phyloP scores from a whole-genome alignment of 1,140 invertebrate genomes.

The Physella acuta region DNA sequence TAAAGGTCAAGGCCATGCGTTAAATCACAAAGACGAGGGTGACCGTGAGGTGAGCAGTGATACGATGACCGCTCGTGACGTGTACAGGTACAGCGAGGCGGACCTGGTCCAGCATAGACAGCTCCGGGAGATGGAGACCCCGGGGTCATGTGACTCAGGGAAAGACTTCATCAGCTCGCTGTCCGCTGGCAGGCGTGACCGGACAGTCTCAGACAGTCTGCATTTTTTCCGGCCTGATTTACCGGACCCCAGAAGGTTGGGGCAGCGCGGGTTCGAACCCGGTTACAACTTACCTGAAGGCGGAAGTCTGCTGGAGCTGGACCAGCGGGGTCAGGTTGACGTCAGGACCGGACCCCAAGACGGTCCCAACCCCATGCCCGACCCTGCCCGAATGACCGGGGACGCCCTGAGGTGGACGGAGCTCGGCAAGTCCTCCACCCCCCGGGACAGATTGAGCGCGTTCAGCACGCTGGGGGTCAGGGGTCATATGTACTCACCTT shows the following conservation, averaged over 20 bases:
- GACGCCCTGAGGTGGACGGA: background rate
- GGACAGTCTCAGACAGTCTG: too few species aligned
- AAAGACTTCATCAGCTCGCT: too few species aligned
- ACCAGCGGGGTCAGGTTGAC: background rate
- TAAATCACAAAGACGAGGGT: too few species aligned
- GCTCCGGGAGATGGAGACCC: too few species aligned
- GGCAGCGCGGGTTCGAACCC: background rate
- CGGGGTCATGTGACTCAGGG: too few species aligned
- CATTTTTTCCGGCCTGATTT: background rate
- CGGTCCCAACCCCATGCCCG: background rate
- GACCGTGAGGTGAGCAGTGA: too few species aligned
- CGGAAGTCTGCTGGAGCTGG: background rate
- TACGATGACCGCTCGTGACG: too few species aligned
- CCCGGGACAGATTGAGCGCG: constrained; percentile 12
- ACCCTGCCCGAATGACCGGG: background rate
- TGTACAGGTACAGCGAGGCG: too few species aligned
- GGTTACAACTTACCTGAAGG: background rate
- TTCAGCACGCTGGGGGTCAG: constrained; percentile 4
- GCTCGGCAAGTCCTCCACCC: background rate
- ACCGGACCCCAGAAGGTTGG: background rate
- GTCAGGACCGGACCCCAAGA: background rate
- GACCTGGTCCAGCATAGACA: too few species aligned
- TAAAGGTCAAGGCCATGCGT: too few species aligned
- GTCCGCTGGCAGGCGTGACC: too few species aligned
- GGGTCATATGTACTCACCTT: background rate